Base-by-base conservation (phyloP, 2,888 invertebrate species). In the Nineta flava region DNA sequence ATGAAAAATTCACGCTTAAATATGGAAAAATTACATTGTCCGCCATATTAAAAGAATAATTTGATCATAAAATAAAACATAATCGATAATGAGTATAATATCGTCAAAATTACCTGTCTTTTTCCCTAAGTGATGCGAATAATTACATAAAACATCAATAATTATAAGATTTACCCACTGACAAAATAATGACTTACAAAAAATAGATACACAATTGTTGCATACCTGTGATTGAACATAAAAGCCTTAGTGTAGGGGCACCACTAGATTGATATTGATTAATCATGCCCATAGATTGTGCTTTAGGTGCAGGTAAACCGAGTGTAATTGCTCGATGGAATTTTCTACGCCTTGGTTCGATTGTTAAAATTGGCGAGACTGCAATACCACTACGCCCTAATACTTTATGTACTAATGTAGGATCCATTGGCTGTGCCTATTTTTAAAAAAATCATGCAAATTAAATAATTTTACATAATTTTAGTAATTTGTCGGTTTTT, bases 271-370 rank as follows among this genome's bases (percentile, higher is more conserved):
- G 49, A 63, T 86, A 87, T 60, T 87, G 85, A 69, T 91, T 90
- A 51, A 90, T 83, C 90, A 91, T 87, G 53, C 73, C 72, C 54
- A 73, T 70, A 1, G 72, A 70, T 53, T 69, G 69, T 4, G 75
- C 68, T 60, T 79, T 75, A 2, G 86, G 81, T 61, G 94, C 78
- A 9, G 99, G 99, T 65, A 96, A 91, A 51, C 93, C 96, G 58
- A 99, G 76, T 54, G 95, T 96, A 63, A 99, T 99, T 35, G 93
- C 90, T 66, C 96, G 93, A 68, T 99, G 97, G 79, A 99, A 99
- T 74, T 99, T 99, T 56, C 99, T 76, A 46, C 99, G 75, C 46
- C 99, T 73, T 12, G 99, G 99, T 70, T 99, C 99, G 51, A 99
- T 94, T 0, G 99, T 99, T 52, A 99, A 88, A 53, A 99, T 94